Base-by-base conservation (phyloP, 2,797 vertebrate species). In the Dryobates pubescens region DNA sequence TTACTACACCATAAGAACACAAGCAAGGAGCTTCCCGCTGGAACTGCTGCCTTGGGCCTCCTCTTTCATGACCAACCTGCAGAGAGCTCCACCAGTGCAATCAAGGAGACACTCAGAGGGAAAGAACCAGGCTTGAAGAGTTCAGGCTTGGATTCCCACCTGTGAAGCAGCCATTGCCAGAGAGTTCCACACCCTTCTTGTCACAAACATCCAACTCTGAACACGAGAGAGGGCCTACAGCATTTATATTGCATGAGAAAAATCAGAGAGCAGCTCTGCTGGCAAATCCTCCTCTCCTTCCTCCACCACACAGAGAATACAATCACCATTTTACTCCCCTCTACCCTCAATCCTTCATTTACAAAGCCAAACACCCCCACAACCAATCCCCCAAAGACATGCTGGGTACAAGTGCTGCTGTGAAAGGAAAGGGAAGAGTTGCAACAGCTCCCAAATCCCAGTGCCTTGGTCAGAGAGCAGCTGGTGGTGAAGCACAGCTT, bases 1-100 rank as follows among this genome's bases (percentile, higher is more conserved):
- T 92, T 90, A 93, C 71, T 95, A 94, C 93, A 95, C 92, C 96
- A 88, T 91, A 94, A 95, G 92, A 86, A 54, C 23, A 64, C 32
- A 32, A 51, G 24, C 14, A 51, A 80, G 68, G 86, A 72, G 47
- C 51, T 30, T n/a, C 22, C 17, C 3, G 67, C 84, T 63, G 29
- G 36, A 70, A 74, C 16, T 10, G 80, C 53, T 67, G 63, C 53
- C n/a, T 4, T 17, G 10, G 22, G 34, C 34, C 54, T 70, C 29
- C 41, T 43, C 41, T 43, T 43, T 43, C 41, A 15, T 17, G 7
- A 43, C 6, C 41, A 17, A 22, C 41, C 67, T 76, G 29, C 27
- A 45, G 29, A 26, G 26, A 30, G 72, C 63, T 89, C 63, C 70
- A 24, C 59, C 74, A 65, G 2, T 19, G 51, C 57, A 38, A 69